Base-by-base conservation (phyloP, 2,888 invertebrate genomes). In the Oegoconia quadripuncta region DNA sequence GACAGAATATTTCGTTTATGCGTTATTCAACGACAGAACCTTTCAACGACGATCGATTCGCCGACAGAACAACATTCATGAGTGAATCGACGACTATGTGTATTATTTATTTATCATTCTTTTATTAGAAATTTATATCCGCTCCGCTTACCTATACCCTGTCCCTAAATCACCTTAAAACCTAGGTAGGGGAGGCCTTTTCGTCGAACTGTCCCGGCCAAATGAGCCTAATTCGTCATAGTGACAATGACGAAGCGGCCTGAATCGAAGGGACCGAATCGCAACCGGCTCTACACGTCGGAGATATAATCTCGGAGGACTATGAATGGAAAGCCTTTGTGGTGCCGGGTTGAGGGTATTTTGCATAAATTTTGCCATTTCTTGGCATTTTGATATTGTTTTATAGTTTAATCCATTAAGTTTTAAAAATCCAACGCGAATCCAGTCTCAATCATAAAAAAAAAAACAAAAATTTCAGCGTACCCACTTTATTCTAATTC, bases 161-260 rank as follows among this genome's bases (percentile, higher is more conserved):
- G 38, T 43, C 42, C 34, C 38, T 42, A 42, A 46, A 49, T 48
- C 51, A 54, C 55, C 59, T 60, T 53, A 56, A 57, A 60, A 58
- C 38, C 44, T 44, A 44, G 42, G 46, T 42, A 38, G 39, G 7
- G 40, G 38, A 30, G 36, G 39, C 37, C 30, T 20, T 43, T 36
- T 25, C 35, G 32, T 48, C 32, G 37, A 28, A 34, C 40, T 37
- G 44, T 41, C 39, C 44, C 34, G 29, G 33, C 18, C 36, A 36
- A 36, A 36, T 36, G 36, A 36, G 36, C 9, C 20, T 14, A 26
- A 37, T 36, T 27, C 36, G 29, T 36, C 36, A 36, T 37, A 33
- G 39, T 39, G 34, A 39, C 39, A 34, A 34, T 34, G 39, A 39
- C 39, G 22, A 13, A 39, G 26, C 14, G 39, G 23, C 15, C 27